Base-by-base conservation (phyloP, 2,797 vertebrate species). In the Carapus acus region DNA sequence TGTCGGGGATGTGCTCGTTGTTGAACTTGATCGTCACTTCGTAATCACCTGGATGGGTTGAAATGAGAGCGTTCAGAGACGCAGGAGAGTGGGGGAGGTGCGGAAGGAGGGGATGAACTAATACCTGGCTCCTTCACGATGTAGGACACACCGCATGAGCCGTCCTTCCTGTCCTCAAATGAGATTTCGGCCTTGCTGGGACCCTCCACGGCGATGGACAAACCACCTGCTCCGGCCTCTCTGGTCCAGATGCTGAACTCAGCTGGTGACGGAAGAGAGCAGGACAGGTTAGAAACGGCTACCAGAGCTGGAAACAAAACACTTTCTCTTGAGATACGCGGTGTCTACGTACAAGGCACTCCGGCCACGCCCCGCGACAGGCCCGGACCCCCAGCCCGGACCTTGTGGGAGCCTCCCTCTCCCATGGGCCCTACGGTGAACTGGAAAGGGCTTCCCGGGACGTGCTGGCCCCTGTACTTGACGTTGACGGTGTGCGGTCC, bases 1-100 rank as follows among this genome's bases (percentile, higher is more conserved):
- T 96, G 86, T 97, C 94, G 1, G 95, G 95, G 85, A 98, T 93
- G 64, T 97, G 91, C 67, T 97, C 94, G 2, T 95, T 94, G 4
- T 97, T 98, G 87, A 97, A 97, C 86, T 96, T 97, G 86, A 98
- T 96, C 62, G 94, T 97, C 63, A 97, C 92, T 69, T 97, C 94
- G 1, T 97, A 97, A 85, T 97, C 95, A 76, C 94, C 95, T 89
- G 39, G 48, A 62, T 38, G 49, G 64, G 69, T 67, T 34, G 49
- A 7, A 65, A 54, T 78, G 29, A 50, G 24, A 9, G 24, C n/a
- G n/a, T n/a, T n/a, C n/a, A 27, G 24, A 27, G 24, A 27, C 5
- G 24, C 5, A 27, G 24, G 24, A 27, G 24, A 27, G 24, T 5
- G 24, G 9, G 24, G 9, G 24, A 27, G 24, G 9, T 4, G 9